Conservation (phyloP, 2,113 vertebrate genomes). For the Dipodomys stephensi region DNA sequence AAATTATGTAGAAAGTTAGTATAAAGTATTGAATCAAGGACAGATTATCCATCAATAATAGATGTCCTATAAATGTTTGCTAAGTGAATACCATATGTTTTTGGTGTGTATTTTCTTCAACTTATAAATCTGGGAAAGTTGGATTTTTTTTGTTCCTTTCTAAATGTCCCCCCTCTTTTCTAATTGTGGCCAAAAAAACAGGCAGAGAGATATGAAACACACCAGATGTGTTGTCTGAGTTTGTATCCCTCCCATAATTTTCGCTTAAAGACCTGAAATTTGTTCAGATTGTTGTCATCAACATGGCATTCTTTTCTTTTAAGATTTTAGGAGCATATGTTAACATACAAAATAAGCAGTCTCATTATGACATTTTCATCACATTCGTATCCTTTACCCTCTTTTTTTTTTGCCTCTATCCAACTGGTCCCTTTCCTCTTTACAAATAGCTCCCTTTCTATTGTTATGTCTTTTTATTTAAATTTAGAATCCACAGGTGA, state of each 20-base stretch:
- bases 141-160: not conserved
- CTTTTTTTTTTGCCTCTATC: no score
- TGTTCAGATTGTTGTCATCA: conserved; percentile 40
- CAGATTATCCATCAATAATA: not conserved
- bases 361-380: no score
- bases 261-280: conserved; percentile 21
- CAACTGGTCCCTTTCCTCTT: no score
- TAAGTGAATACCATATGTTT: conserved; percentile 21
- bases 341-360: no score
- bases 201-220: not conserved
- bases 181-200: conserved; percentile 17
- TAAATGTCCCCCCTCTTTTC: not conserved
- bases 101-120: conserved; percentile 38
- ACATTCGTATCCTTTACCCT: no score
- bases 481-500: no score
- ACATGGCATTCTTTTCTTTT: not conserved
- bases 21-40: not conserved
- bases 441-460: no score
- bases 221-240: no score
- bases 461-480: no score
- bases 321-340: not conserved
- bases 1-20: conserved; percentile 19
- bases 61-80: not conserved
- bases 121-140: conserved; percentile 21
- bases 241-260: conserved; percentile 41